Base-by-base conservation (phyloP, 2,797 vertebrate species). In the Macropus fuliginosus region DNA sequence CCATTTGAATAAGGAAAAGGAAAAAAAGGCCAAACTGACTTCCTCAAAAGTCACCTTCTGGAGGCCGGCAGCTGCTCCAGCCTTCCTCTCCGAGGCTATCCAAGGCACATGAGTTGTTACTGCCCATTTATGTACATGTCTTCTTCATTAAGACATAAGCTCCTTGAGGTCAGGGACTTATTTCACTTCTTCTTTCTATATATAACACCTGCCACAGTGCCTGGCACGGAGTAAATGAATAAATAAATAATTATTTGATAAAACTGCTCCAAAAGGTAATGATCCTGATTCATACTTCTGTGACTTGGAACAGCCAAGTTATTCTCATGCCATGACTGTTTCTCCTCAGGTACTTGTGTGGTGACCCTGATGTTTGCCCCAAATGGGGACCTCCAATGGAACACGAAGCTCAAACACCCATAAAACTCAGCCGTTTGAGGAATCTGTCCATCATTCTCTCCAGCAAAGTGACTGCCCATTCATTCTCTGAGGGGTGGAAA, bases 401-500 rank as follows among this genome's bases (percentile, higher is more conserved):
- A 1, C 12, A 90, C 52, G 92, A 96, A 95, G 31, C 34, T 46
- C 21, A 62, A 95, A n/a, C 62, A 34, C 46, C 87, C 31, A 90
- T 90, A 74, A 55, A 54, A n/a, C 55, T 55, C 74, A 91, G 74
- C 46, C 91, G 54, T 29, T n/a, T 9, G 9, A 24, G 40, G 24
- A 46, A 66, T 56, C 28, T 90, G 74, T 52, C 18, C 0, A 1
- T 54, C 21, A 4, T 55, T 28, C 40, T 87, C 10, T 87, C 74
- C 50, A 96, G 93, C 95, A 94, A 94, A 56, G 56, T 93, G 62
- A 95, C 46, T 54, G 54, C 21, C 40, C 74, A 87, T 87, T 87
- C 74, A 87, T 27, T 87, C 74, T 24, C 9, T 46, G 74, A 87
- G 24, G 95, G 92, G 94, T 5, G 91, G 21, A 91, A 90, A 92